Base-by-base conservation (phyloP, 2,113 vertebrate species). In the Raphicerus campestris region DNA sequence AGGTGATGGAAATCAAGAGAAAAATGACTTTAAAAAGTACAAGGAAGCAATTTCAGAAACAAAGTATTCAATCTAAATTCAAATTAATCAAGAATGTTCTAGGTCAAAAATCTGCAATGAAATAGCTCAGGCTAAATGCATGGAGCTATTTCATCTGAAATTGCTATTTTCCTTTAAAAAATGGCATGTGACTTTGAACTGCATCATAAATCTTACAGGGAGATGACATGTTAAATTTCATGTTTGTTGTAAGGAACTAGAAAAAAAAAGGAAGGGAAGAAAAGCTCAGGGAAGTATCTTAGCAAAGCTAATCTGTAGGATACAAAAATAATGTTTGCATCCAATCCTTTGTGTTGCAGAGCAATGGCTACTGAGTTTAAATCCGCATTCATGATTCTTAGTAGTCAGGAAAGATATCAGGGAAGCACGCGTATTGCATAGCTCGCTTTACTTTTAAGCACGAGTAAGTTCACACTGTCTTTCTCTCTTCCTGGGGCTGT, bases 401-500 rank as follows among this genome's bases (percentile, higher is more conserved):
- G 7, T 19, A 47, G 55, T 80, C 3, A 13, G 45, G 28, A 75
- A 28, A 11, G 7, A 73, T 4, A 6, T 26, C 84, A 83, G 39
- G 24, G 26, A 88, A 53, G n/a, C 80, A 75, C 56, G 35, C 3
- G 15, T 28, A 55, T 42, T 78, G 66, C 53, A 26, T 4, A 47
- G 88, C 56, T 91, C 70, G 1, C 81, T 86, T 92, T 49, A 61
- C 16, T 70, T 92, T 35, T 53, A 73, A 87, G 78, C 91, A 73
- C 39, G 51, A 63, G 83, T 61, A 51, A 3, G 82, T 77, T 73
- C 45, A 45, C 22, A 53, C 3, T 92, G 92, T 95, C 94, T 94
- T 93, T 73, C 22, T 80, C 70, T 97, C 78, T 88, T 94, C 51
- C 95, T 83, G 89, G 88, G 55, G 89, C 28, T 75, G 96, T 97